Evolutionary conservation across 1,140 invertebrate genomes (phyloP), one percentile per base, ranked within the genome.

Genomic region (Ceratosolen fusciceps): DNA sequence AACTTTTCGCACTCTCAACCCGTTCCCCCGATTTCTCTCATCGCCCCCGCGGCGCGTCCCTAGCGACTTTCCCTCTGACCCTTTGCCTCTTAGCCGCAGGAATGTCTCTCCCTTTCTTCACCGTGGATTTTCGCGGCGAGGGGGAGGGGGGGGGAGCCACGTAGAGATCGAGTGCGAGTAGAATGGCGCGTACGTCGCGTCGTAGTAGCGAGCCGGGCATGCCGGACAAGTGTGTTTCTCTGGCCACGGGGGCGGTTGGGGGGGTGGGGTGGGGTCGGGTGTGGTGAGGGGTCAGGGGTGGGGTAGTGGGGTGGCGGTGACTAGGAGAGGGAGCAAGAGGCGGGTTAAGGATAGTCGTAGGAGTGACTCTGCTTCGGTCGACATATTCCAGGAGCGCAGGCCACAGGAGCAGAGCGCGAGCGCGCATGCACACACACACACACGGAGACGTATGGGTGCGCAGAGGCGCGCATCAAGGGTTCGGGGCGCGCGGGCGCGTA

Each of bases 271-370:
- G 58, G 31, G 58, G 31, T n/a, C 26, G 58, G 26, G 58, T 8
- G 58, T 7, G 58, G 16, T n/a, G 26, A 7, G 58, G 26, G 26
- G 43, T 7, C 43, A 47, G 49, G 19, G 14, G 19, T 4, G 21
- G 19, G 14, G 49, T 19, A 21, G 49, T 52, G 19, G 43, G 1
- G 67, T 29, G 67, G 29, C n/a, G n/a, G 16, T 16, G 43, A 29
- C 24, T 5, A n/a, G 14, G 43, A 26, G 39, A 76, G 81, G 80
- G 82, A 77, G 81, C 80, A 85, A 71, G 80, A 87, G 86, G 86
- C 86, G 86, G 86, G 86, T 85, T 87, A 85, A 86, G 84, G 82
- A 86, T 84, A 88, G 84, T 84, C 80, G 86, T 87, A 89, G 87
- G 86, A 88, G 87, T 88, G 86, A 88, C 88, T 88, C 84, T n/a